Base-by-base conservation (phyloP, 2,797 vertebrate genomes). In the Tympanoctomys barrerae region DNA sequence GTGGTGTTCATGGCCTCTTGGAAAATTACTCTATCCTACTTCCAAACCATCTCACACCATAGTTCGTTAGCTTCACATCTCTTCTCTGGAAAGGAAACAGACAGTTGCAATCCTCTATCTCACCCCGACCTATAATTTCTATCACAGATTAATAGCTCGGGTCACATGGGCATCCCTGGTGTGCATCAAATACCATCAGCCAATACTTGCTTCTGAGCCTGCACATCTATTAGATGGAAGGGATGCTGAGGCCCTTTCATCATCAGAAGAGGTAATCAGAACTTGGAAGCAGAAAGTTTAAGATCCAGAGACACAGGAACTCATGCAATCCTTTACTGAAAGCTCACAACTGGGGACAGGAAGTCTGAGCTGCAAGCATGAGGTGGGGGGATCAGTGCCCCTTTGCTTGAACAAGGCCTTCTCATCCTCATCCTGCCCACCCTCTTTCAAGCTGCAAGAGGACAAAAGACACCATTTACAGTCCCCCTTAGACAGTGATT, bases 391-490 rank as follows among this genome's bases (percentile, higher is more conserved):
- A 18, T 19, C n/a, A 31, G 24, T 33, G 18, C 18, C 39, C n/a
- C 24, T 8, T 2, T n/a, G 31, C 10, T 46, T 2, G 12, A 46
- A 13, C 5, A 52, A 42, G 42, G n/a, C 14, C 39, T 11, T 64
- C 68, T 59, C 11, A 14, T 21, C 13, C 31, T 54, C 49, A n/a
- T 42, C 80, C 19, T 1, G 24, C 42, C 46, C 66, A 61, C 59
- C 42, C 12, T 31, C 84, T 54, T 73, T 57, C 62, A 54, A 82
- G 52, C n/a, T 26, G 8, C 1, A 0, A 2, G 46, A 66, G 87
- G 89, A 96, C 84, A 95, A 96, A 92, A 49, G 87, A 57, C 80
- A 66, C 46, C 33, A 95, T 84, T 84, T 71, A 81, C 3, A 26
- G 66, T 57, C 24, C 54, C 61, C 82, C 70, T 19, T 1, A 75